These are phyloP conservation scores for Leiothrix lutea DNA, from an alignment of 2,113 vertebrate species.

Conservation along the genomic window DNA sequence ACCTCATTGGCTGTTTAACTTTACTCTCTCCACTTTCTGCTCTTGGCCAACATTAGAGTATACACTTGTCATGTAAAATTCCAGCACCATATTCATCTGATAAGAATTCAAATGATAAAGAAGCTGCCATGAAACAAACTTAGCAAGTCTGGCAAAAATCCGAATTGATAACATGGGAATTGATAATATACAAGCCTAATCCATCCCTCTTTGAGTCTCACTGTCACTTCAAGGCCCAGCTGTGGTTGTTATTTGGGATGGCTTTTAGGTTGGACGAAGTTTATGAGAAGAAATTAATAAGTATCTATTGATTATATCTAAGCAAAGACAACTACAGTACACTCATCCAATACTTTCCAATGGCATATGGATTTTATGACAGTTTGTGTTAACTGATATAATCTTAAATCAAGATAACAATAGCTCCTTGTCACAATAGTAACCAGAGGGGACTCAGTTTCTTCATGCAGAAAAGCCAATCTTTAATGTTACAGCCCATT, in stretches of 20 bases:
- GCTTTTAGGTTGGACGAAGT: neutral
- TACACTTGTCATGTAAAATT: neutral
- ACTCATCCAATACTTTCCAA: neutral
- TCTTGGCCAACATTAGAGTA: neutral
- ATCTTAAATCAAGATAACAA: neutral
- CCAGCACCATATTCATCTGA: neutral
- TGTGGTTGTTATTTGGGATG: neutral
- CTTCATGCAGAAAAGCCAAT: neutral
- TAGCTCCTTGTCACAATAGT: neutral
- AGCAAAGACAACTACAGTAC: neutral
- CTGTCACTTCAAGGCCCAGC: conserved; percentile 25
- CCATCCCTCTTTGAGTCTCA: neutral
- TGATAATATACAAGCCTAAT: conserved; percentile 5
- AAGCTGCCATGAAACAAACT: conserved; percentile 11
- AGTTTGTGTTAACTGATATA: neutral
- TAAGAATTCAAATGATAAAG: conserved; percentile 2
- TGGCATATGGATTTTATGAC: neutral
- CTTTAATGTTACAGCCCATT: neutral
- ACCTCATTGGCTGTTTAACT: neutral
- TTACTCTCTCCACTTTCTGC: neutral
- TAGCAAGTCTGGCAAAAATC: neutral
- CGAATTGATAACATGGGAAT: neutral
- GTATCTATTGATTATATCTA: neutral
- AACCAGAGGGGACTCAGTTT: neutral
- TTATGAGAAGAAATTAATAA: conserved; percentile 19